Base-by-base conservation (phyloP, 1,140 invertebrate species). In the Drosophila azteca region DNA sequence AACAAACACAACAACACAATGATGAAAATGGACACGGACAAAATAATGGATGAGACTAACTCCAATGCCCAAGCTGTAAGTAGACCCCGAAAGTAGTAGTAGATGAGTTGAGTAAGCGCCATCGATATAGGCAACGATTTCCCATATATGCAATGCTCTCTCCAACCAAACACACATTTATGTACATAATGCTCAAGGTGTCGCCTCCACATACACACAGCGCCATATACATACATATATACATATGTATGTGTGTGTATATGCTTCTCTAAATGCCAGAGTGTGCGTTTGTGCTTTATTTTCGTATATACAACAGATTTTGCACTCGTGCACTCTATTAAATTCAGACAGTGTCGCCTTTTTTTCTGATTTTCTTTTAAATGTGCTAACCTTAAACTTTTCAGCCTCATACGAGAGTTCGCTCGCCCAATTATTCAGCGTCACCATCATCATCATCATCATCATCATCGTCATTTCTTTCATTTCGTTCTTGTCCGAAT, bases 21-120 rank as follows among this genome's bases (percentile, higher is more conserved):
- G 90, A 91, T 92, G 82, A 92, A 92, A 92, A 93, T 93, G 92
- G 92, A 93, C 92, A 93, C 92, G 90, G 92, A 93, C 90, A 93
- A 93, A 91, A 92, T 93, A 74, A 92, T 93, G 85, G 92, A 93
- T 76, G 92, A 93, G 67, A 90, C 92, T 70, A 92, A 92, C 84
- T 91, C 90, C 57, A 91, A 91, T 85, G 90, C 90, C 71, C 90
- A 91, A 76, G 78, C 90, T 54, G 90, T 91, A 87, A 90, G 90
- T 91, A 61, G 44, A 61, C 58, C 43, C 43, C 35, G 20, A 22
- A 35, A 48, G 20, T 20, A 54, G 4, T 26, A 48, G 20, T 20
- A 54, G 4, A 24, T 31, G 41, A 2, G 45, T 24, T 35, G 11
- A 51, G 41, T 44, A 71, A 72, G 69, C 50, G 67, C 41, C 46